phyloP scores from a whole-genome alignment of 2,113 vertebrate species.

The Oreochromis niloticus region DNA sequence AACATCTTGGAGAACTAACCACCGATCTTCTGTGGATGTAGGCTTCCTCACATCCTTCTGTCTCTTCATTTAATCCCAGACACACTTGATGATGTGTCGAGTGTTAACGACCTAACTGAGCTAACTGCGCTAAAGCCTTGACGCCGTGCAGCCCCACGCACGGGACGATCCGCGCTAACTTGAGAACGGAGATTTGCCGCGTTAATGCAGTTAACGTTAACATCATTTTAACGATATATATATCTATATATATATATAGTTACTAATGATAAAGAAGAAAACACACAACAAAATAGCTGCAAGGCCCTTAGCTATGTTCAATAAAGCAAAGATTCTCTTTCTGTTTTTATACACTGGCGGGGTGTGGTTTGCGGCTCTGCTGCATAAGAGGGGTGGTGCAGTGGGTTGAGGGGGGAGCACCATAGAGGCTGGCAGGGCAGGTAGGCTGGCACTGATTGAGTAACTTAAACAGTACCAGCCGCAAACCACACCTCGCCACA shows the following conservation, averaged over 20 bases:
- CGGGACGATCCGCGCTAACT: background rate
- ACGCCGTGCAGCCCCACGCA: background rate
- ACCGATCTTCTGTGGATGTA: rapidly evolving
- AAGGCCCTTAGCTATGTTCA: background rate
- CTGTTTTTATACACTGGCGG: background rate
- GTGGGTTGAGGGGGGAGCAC: background rate
- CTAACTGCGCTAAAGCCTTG: background rate
- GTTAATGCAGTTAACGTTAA: background rate
- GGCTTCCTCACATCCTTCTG: too few species aligned
- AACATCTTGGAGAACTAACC: background rate
- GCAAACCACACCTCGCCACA: rapidly evolving
- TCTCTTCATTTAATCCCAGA: too few species aligned
- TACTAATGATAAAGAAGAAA: background rate
- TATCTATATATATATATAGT: too few species aligned
- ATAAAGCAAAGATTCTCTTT: background rate
- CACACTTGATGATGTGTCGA: background rate
- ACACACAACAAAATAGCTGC: background rate
- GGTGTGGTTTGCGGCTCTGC: rapidly evolving
- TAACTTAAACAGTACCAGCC: background rate
- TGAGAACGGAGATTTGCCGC: background rate
- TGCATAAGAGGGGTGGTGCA: background rate
- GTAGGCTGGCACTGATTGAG: background rate
- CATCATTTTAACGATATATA: background rate
- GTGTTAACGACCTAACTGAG: background rate
- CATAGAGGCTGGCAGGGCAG: background rate